Percentiles rank a stretch among this genome's conserved stretches.
These are phyloP conservation scores for Caenorhabditis sp. DNA, from an alignment of 2,888 invertebrate genomes.

Conservation along the genomic window DNA sequence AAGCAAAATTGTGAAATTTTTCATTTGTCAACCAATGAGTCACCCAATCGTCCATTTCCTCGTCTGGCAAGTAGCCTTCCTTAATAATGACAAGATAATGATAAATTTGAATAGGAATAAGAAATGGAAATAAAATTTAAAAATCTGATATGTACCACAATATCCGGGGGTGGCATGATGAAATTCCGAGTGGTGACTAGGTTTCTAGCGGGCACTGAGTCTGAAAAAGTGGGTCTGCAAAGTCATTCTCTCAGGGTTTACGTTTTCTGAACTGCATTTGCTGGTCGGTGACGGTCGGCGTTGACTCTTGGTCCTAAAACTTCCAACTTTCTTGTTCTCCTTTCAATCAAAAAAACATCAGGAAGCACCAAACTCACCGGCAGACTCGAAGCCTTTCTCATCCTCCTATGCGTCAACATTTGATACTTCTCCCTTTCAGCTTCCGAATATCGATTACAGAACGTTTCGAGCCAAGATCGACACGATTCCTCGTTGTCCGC, in stretches of 20 bases:
- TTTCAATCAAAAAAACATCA: too few species aligned
- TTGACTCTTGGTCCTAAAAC: slow-evolving; percentile 59
- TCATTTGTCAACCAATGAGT: slow-evolving; percentile 74
- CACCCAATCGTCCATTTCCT: slow-evolving; percentile 75
- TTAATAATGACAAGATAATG: slow-evolving; percentile 18
- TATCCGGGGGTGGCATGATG: slow-evolving; percentile 58
- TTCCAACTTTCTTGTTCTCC: not conserved
- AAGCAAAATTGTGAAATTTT: slow-evolving; percentile 61
- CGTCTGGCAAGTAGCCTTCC: slow-evolving; percentile 53
- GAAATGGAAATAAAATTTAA: not conserved
- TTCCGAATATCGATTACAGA: slow-evolving; percentile 83
- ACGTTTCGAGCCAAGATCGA: slow-evolving; percentile 85
- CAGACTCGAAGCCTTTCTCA: slow-evolving; percentile 50
- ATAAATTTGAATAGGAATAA: too few species aligned
- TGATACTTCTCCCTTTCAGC: slow-evolving; percentile 54
- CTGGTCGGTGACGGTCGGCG: slow-evolving; percentile 37
- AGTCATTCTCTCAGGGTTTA: slow-evolving; percentile 40
- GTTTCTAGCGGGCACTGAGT: slow-evolving; percentile 49
- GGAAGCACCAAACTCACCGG: slow-evolving; percentile 53
- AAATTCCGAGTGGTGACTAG: slow-evolving; percentile 35
- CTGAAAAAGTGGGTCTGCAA: slow-evolving; percentile 17
- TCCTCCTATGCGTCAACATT: slow-evolving; percentile 45
- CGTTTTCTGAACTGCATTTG: slow-evolving; percentile 53
- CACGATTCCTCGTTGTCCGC: slow-evolving; percentile 85
- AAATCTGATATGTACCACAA: slow-evolving; percentile 18